These are phyloP conservation scores for Drosophila peninsularis DNA, from an alignment of 2,888 invertebrate species.

Conservation along the genomic window DNA sequence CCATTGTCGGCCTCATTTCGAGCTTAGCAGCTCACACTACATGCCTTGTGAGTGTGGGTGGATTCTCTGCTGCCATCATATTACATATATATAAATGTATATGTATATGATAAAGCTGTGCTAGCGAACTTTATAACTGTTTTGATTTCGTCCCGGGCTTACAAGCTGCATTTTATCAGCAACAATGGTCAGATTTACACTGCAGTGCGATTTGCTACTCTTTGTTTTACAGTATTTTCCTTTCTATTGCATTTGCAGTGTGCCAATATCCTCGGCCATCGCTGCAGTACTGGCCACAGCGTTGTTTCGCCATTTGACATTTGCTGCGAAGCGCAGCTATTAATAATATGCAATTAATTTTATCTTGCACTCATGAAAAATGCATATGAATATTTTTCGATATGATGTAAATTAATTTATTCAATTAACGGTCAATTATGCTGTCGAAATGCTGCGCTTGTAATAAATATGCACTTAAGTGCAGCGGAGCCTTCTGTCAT, in stretches of 20 bases:
- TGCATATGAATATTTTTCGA: background rate
- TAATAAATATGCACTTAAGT: conserved; percentile 25
- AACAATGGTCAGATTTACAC: conserved; percentile 35
- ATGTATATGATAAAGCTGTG: background rate
- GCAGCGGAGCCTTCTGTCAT: conserved; percentile 20
- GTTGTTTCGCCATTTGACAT: conserved; percentile 42
- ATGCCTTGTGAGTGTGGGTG: background rate
- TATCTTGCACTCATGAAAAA: background rate
- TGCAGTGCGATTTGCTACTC: conserved; percentile 13
- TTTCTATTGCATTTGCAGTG: conserved; percentile 11
- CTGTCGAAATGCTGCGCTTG: conserved; percentile 18
- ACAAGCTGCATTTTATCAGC: conserved; percentile 56
- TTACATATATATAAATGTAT: background rate
- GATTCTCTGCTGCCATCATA: conserved; percentile 31
- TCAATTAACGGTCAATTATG: conserved; percentile 37
- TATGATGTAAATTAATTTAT: conserved; percentile 32
- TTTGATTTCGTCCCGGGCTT: conserved; percentile 35
- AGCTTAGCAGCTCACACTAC: conserved; percentile 16
- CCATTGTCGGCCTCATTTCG: conserved; percentile 38
- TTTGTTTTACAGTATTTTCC: background rate
- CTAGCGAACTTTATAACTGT: conserved; percentile 18
- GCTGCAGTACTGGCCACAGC: background rate
- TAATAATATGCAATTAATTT: conserved; percentile 3
- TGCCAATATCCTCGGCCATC: conserved; percentile 48
- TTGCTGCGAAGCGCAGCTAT: conserved; percentile 26